phyloP scores from a whole-genome alignment of 2,888 invertebrate genomes.

The Phorcus lineatus region DNA sequence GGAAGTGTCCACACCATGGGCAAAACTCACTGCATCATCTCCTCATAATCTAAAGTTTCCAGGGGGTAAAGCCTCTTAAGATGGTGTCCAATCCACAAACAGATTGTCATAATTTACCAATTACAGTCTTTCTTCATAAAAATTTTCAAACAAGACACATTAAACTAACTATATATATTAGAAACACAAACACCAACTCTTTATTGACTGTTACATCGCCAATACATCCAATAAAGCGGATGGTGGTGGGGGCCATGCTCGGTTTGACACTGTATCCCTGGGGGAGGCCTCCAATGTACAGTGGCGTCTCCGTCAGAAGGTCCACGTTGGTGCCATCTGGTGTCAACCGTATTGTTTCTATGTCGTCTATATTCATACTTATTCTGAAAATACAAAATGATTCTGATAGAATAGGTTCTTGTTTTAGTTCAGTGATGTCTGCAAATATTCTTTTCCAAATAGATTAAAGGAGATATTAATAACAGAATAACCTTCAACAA shows the following conservation, averaged over 20 bases:
- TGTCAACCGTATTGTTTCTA: slow-evolving; percentile 77
- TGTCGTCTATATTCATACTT: slow-evolving; percentile 90
- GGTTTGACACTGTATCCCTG: slow-evolving; percentile 78
- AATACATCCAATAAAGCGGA: slow-evolving; percentile 89
- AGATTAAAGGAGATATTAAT: background rate
- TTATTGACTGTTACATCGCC: slow-evolving; percentile 94
- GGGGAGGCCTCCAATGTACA: slow-evolving; percentile 92
- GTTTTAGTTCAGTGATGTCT: background rate
- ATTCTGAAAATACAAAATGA: slow-evolving; percentile 74
- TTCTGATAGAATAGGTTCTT: background rate
- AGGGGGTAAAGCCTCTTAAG: no score
- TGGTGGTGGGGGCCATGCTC: slow-evolving; percentile 74
- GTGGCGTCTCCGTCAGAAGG: slow-evolving; percentile 69
- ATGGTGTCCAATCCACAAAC: no score
- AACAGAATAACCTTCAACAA: no score
- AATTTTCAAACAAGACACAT: no score
- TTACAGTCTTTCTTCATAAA: no score
- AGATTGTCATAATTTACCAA: no score
- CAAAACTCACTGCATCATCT: no score
- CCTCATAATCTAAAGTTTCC: no score
- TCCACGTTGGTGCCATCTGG: slow-evolving; percentile 50
- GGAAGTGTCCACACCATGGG: no score
- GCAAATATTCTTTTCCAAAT: background rate
- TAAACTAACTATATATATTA: background rate
- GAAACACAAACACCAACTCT: slow-evolving; percentile 76